Evolutionary conservation across 2,113 vertebrate genomes (phyloP).

Genomic region (Asarcornis scutulata): DNA sequence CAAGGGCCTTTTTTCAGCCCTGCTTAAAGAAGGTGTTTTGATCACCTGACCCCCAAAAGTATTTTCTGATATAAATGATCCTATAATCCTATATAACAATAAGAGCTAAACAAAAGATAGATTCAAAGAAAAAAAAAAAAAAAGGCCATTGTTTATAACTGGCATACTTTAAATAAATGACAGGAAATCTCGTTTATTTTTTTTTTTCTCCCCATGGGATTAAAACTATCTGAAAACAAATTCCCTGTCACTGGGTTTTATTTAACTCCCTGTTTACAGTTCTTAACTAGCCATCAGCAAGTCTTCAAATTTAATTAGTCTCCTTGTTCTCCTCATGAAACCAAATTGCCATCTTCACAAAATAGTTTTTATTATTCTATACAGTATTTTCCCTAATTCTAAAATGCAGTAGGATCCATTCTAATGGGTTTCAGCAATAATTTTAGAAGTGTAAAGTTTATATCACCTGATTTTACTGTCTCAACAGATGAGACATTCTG

Average conservation of each 20-base stretch:
- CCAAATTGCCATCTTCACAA: neutral
- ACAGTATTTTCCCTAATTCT: neutral
- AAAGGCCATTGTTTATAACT: neutral
- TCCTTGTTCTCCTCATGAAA: neutral
- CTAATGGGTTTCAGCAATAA: neutral
- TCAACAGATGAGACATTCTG: neutral
- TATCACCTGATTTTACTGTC: neutral
- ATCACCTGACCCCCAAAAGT: neutral
- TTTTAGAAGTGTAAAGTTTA: neutral
- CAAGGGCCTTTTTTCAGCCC: neutral
- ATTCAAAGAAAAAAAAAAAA: fast-evolving
- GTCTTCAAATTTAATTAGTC: conserved; percentile 35
- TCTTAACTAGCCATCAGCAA: neutral
- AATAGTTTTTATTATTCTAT: neutral
- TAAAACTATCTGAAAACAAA: conserved; percentile 13
- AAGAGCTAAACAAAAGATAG: neutral
- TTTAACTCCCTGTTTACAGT: neutral
- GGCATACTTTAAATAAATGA: neutral
- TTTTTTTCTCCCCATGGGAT: neutral
- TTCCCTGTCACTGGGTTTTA: neutral
- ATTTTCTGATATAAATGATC: neutral
- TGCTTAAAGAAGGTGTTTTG: neutral
- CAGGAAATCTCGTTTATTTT: neutral
- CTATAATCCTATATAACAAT: neutral
- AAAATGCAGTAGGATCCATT: neutral